Evolutionary conservation across 2,888 invertebrate species (phyloP).

Genomic region (Galeruca laticollis): DNA sequence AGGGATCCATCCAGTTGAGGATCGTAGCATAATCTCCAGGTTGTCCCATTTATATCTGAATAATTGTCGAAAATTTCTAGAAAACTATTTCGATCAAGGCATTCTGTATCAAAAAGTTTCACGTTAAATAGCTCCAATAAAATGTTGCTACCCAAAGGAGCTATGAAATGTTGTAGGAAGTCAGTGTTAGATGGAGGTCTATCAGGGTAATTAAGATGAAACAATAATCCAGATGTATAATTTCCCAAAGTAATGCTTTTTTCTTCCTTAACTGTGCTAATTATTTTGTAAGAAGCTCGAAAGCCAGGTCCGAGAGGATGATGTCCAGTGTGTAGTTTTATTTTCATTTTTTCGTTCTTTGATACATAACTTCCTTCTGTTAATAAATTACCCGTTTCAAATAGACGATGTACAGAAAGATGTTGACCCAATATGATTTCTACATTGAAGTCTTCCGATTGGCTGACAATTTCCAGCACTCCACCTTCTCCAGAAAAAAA

Average conservation of each 20-base stretch:
- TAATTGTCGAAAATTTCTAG: slow-evolving; percentile 74
- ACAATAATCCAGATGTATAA: slow-evolving; percentile 67
- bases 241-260: slow-evolving; percentile 66
- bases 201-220: slow-evolving; percentile 73
- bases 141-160: slow-evolving; percentile 70
- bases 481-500: slow-evolving; percentile 62
- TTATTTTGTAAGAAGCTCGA: slow-evolving; percentile 72
- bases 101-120: slow-evolving; percentile 65
- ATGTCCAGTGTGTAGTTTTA: slow-evolving; percentile 75
- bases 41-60: slow-evolving; percentile 78
- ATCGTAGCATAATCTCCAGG: slow-evolving; percentile 75
- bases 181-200: slow-evolving; percentile 69
- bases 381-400: slow-evolving; percentile 69
- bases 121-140: slow-evolving; percentile 69
- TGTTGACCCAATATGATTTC: slow-evolving; percentile 72
- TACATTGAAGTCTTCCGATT: slow-evolving; percentile 69
- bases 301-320: slow-evolving; percentile 76
- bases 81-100: slow-evolving; percentile 51
- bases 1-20: slow-evolving; percentile 59
- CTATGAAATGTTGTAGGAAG: slow-evolving; percentile 71
- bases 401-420: slow-evolving; percentile 70
- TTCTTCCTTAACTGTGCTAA: slow-evolving; percentile 64
- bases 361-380: slow-evolving; percentile 79
- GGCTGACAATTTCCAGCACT: slow-evolving; percentile 44
- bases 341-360: slow-evolving; percentile 71